Base-by-base conservation (phyloP, 2,888 invertebrate species). In the Orthosia gothica region DNA sequence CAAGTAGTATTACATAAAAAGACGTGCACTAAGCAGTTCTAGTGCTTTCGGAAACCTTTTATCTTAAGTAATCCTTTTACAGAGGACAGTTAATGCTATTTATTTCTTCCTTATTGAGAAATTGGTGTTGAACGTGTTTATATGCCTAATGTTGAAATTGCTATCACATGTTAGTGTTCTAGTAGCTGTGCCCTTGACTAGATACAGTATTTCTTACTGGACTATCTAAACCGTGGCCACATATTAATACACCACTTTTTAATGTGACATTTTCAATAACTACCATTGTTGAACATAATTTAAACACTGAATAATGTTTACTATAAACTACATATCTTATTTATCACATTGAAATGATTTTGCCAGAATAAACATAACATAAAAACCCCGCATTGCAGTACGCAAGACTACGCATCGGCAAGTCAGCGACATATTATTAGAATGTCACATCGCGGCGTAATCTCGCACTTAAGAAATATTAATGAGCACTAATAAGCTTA, bases 41-140 rank as follows among this genome's bases (percentile, higher is more conserved):
- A 26, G 70, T 11, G 54, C 59, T 5, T 26, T 74, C 26, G 11
- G 45, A 70, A 78, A 79, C 49, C 79, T 70, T 79, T 75, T 61
- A 49, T 75, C 13, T 70, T 26, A 70, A 61, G 79, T 79, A 79
- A 55, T 40, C 40, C 54, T 54, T 18, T 54, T 15, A 54, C 52
- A 15, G 9, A 11, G 23, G 40, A 70, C 54, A 45, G 12, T 26
- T 13, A 40, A 49, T 23, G n/a, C 2, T 49, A 61, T 59, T 79
- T 55, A 50, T 61, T 70, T 54, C 15, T 61, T 79, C 71, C 49
- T 54, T 40, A 26, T 70, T 61, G 52, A 54, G 68, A 70, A 55
- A 55, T 55, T 16, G 16, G 12, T 23, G n/a, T 16, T 67, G 23
- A 45, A 63, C 16, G 18, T 63, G 49, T 47, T 16, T 57, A 57